Evolutionary conservation across 2,113 vertebrate genomes (phyloP).

Genomic region (Ochotona curzoniae): DNA sequence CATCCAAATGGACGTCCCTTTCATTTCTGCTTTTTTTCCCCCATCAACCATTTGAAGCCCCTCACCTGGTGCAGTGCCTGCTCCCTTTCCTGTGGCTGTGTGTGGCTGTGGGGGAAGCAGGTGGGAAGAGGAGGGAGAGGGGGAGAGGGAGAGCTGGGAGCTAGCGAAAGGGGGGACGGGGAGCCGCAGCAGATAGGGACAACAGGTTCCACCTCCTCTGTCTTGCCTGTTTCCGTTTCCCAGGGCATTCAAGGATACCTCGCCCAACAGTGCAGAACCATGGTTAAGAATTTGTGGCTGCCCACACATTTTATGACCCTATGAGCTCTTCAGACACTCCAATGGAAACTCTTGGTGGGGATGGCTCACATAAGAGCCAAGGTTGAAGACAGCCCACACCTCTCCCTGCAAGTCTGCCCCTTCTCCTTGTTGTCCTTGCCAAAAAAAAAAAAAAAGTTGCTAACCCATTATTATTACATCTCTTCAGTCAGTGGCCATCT

Average conservation of each 20-base stretch:
- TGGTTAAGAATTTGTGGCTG: constrained; percentile 38
- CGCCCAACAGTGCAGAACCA: neutral
- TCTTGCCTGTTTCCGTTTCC: neutral
- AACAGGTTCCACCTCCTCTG: neutral
- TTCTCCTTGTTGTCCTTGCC: neutral
- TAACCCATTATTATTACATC: neutral
- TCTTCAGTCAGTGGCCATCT: neutral
- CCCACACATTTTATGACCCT: constrained; percentile 26
- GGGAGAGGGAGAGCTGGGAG: too few species aligned
- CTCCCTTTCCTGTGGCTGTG: too few species aligned
- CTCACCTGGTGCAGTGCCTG: too few species aligned
- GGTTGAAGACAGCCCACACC: neutral
- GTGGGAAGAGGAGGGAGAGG: too few species aligned
- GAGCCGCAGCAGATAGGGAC: too few species aligned
- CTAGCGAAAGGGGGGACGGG: too few species aligned
- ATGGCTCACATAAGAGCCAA: constrained; percentile 34
- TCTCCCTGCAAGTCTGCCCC: neutral
- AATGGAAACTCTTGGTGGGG: constrained; percentile 1
- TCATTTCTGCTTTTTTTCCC: too few species aligned
- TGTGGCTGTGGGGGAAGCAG: too few species aligned
- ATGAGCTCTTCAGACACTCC: neutral
- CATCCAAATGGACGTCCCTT: too few species aligned
- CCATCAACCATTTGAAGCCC: too few species aligned
- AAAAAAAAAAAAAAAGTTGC: neutral
- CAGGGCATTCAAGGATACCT: neutral